Evolutionary conservation across 2,797 vertebrate species (phyloP).

Genomic region (Lemur catta): DNA sequence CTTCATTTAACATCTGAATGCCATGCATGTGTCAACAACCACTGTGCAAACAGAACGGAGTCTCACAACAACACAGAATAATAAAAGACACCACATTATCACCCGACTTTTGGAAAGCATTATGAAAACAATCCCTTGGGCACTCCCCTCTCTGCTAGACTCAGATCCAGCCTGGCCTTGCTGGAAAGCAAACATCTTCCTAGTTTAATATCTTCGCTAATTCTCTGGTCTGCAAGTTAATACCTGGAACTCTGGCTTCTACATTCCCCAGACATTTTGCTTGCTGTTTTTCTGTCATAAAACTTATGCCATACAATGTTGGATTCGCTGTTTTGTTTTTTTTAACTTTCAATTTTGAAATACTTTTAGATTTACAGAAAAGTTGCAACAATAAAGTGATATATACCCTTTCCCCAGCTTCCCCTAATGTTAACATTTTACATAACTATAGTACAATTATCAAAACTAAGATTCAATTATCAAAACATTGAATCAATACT

Average conservation of each 20-base stretch:
- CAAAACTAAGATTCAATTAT: neutral
- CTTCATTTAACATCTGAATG: neutral
- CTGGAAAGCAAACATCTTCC: neutral
- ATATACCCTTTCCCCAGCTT: neutral
- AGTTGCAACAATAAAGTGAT: neutral
- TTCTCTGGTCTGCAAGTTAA: neutral
- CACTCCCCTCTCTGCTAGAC: neutral
- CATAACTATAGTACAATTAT: neutral
- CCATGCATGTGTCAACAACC: neutral
- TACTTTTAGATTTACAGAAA: neutral
- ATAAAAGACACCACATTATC: neutral
- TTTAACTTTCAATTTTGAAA: constrained; percentile 1
- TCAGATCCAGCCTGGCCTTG: neutral
- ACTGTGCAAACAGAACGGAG: neutral
- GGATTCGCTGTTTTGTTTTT: constrained; percentile 20
- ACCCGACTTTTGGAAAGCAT: neutral
- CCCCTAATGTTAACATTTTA: neutral
- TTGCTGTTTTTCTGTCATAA: constrained; percentile 1
- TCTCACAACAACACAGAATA: neutral
- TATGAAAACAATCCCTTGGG: neutral
- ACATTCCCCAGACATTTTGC: neutral
- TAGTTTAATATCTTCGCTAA: neutral
- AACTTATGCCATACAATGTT: neutral
- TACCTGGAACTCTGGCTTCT: neutral
- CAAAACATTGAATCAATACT: neutral